Evolutionary conservation across 2,888 invertebrate species (phyloP).

Genomic region (Barypeithes pellucidus): DNA sequence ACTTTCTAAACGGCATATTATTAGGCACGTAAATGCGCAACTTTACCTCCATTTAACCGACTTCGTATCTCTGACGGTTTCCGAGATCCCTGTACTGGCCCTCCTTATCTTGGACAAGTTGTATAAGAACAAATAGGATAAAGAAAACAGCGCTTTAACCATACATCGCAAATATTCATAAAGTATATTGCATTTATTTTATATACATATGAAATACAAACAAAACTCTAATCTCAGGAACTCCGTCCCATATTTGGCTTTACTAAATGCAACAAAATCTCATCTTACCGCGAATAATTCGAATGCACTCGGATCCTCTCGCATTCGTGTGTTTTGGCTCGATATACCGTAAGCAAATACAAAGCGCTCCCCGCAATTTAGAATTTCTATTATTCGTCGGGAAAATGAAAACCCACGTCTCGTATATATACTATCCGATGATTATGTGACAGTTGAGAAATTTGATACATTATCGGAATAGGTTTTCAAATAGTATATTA

Average conservation of each 20-base stretch:
- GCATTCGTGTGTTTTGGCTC: neutral
- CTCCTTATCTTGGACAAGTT: too few relatives aligned
- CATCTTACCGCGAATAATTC: conserved; percentile 14
- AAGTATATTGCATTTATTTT: neutral
- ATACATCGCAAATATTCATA: neutral
- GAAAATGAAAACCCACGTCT: conserved; percentile 11
- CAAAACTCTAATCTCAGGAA: neutral
- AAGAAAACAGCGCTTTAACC: too few relatives aligned
- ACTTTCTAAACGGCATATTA: too few relatives aligned
- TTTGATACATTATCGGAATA: neutral
- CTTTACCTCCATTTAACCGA: too few relatives aligned
- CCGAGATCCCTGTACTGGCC: too few relatives aligned
- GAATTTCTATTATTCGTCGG: conserved; percentile 7
- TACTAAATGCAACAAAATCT: conserved; percentile 11
- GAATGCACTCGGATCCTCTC: neutral
- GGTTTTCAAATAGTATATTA: neutral
- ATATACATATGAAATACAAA: neutral
- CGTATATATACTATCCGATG: neutral
- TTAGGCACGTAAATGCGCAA: too few relatives aligned
- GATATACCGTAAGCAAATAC: neutral
- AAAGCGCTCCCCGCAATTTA: neutral
- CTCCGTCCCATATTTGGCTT: neutral
- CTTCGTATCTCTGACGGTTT: too few relatives aligned
- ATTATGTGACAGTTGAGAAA: neutral
- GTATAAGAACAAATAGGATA: too few relatives aligned